Conservation (phyloP, 2,113 vertebrate genomes). For the Ammodytes dubius region DNA sequence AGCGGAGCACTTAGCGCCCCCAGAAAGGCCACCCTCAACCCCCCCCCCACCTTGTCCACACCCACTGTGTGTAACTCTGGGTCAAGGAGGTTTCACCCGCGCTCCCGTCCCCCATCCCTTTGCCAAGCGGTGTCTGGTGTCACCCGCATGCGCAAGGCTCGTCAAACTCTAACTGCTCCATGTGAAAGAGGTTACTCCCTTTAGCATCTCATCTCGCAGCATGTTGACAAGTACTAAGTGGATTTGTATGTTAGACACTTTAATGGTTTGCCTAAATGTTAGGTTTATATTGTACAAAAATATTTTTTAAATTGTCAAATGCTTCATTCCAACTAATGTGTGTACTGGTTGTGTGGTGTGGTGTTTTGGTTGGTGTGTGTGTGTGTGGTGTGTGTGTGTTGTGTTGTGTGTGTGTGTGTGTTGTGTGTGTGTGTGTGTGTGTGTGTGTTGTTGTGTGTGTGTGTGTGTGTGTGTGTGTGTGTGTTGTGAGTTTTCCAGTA, state of each 20-base stretch:
- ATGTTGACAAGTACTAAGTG: constrained; percentile 31
- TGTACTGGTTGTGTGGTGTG: no score
- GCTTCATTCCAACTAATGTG: not conserved
- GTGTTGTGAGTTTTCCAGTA: constrained; percentile 15
- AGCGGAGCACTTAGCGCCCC: constrained; percentile 77
- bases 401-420: constrained; percentile 22
- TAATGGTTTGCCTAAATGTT: no score
- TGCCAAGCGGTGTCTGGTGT: constrained; percentile 62
- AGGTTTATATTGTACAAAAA: no score
- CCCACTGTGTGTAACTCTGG: constrained; percentile 57
- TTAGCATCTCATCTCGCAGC: constrained; percentile 46
- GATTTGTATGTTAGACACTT: constrained; percentile 13
- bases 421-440: constrained; percentile 27
- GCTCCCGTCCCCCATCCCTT: constrained; percentile 43
- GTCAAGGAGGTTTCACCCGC: constrained; percentile 80
- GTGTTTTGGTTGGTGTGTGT: no score
- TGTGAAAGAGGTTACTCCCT: constrained; percentile 52
- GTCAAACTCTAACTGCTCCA: constrained; percentile 47
- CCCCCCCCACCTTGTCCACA: constrained; percentile 58
- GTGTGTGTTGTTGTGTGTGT: constrained; percentile 12
- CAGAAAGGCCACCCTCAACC: constrained; percentile 67
- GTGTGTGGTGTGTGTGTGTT: no score
- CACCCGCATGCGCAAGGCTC: constrained; percentile 51
- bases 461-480: constrained; percentile 12
- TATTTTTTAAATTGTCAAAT: no score